phyloP scores from a whole-genome alignment of 1,140 invertebrate genomes.

The Drosophila obscura region DNA sequence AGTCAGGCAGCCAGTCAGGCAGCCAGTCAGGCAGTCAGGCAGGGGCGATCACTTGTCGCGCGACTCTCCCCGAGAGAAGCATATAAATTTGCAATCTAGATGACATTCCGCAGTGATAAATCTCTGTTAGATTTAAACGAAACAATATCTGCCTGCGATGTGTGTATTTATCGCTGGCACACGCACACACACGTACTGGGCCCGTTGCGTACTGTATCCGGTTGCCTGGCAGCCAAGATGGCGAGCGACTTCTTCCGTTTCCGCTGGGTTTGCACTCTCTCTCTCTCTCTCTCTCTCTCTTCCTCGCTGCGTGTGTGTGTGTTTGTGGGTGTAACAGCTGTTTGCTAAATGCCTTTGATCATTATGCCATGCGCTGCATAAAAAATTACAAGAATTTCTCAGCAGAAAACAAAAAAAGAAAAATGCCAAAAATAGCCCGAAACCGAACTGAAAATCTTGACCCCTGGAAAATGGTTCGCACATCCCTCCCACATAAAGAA shows the following conservation, averaged over 20 bases:
- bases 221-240: conserved; percentile 20
- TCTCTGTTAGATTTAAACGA: conserved; percentile 67
- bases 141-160: conserved; percentile 62
- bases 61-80: conserved; percentile 37
- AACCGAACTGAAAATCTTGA: conserved; percentile 35
- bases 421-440: conserved; percentile 13
- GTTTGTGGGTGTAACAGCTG: conserved; percentile 55
- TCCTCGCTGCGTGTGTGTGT: background rate
- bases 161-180: conserved; percentile 54
- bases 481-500: conserved; percentile 46
- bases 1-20: conserved; percentile 7
- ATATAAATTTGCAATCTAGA: conserved; percentile 69
- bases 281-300: too few relatives aligned
- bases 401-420: conserved; percentile 4
- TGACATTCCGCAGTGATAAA: conserved; percentile 80
- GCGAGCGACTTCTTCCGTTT: conserved; percentile 25
- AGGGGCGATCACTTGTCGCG: conserved; percentile 59
- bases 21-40: conserved; percentile 34
- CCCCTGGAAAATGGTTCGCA: conserved; percentile 20
- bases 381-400: conserved; percentile 47
- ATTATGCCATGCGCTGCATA: conserved; percentile 58
- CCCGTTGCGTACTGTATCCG: conserved; percentile 17
- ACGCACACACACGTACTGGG: background rate
- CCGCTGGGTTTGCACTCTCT: conserved; percentile 34
- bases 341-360: conserved; percentile 66